A percentile compares a stretch with the other conserved stretches of the same genome.
phyloP scores from a whole-genome alignment of 2,797 vertebrate species.

The Xenops minutus region DNA sequence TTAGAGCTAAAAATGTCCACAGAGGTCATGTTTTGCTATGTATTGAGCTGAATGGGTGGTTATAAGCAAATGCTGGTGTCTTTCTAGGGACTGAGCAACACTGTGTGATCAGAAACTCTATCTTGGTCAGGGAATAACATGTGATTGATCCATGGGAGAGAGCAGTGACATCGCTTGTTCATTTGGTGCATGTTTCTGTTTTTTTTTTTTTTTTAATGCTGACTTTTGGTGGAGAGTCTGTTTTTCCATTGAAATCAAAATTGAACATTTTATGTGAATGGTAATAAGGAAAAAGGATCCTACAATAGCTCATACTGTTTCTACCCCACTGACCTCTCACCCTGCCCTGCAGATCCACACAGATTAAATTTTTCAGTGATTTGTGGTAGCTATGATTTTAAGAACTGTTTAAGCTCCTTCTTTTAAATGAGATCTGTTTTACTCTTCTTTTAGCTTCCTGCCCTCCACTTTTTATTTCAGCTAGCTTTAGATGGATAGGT shows the following conservation, averaged over 20 bases:
- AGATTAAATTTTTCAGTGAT: slow-evolving; percentile 25
- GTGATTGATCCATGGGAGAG: neutral
- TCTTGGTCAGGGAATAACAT: neutral
- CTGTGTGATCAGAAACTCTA: neutral
- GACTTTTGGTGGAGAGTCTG: neutral
- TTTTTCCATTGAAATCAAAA: neutral
- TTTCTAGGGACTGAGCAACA: neutral
- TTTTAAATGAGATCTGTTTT: neutral
- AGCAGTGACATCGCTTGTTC: neutral
- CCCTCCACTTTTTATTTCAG: neutral
- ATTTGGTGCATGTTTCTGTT: neutral
- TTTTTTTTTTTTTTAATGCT: neutral
- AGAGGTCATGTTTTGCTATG: neutral
- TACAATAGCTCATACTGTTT: neutral
- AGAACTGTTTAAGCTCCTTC: neutral
- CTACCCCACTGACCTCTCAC: neutral
- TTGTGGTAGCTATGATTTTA: neutral
- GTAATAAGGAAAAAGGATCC: neutral
- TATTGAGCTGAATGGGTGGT: neutral
- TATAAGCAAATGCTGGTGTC: neutral
- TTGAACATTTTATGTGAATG: neutral
- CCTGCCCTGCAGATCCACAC: neutral
- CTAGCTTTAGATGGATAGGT: neutral
- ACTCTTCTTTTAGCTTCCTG: neutral
- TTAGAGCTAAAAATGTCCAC: neutral